Conservation (phyloP, 1,140 invertebrate genomes). For the Ceratitis capitata region DNA sequence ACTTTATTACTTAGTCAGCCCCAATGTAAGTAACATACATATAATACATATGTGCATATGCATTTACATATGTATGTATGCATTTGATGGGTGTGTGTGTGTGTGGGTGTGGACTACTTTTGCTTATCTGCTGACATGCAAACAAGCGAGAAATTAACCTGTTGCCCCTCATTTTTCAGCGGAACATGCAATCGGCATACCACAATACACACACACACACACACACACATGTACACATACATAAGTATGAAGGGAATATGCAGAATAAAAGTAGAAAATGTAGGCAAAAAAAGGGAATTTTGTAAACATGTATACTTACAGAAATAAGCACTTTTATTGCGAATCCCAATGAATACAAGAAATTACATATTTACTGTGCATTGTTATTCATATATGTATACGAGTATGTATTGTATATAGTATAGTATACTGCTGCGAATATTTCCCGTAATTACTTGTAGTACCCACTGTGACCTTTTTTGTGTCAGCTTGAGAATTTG, state of each 20-base stretch:
- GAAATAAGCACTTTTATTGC: neutral
- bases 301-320: neutral
- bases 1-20: neutral
- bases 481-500: neutral
- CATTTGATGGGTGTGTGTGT: neutral
- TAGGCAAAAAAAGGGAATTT: slow-evolving; percentile 9
- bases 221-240: neutral
- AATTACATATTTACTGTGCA: neutral
- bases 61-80: neutral
- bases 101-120: neutral
- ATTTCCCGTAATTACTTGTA: neutral
- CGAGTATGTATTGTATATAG: neutral
- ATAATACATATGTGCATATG: neutral
- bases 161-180: slow-evolving; percentile 17
- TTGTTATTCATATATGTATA: neutral
- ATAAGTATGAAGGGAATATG: neutral
- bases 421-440: neutral
- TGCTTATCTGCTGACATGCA: slow-evolving; percentile 25
- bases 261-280: neutral
- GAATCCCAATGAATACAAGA: neutral
- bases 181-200: slow-evolving; percentile 14
- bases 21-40: too few species aligned
- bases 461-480: neutral
- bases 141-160: slow-evolving; percentile 33
- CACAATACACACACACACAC: neutral